Percentiles rank a stretch among this genome's conserved stretches.
Conservation (phyloP, 2,113 vertebrate genomes). For the Cottus gobio region DNA sequence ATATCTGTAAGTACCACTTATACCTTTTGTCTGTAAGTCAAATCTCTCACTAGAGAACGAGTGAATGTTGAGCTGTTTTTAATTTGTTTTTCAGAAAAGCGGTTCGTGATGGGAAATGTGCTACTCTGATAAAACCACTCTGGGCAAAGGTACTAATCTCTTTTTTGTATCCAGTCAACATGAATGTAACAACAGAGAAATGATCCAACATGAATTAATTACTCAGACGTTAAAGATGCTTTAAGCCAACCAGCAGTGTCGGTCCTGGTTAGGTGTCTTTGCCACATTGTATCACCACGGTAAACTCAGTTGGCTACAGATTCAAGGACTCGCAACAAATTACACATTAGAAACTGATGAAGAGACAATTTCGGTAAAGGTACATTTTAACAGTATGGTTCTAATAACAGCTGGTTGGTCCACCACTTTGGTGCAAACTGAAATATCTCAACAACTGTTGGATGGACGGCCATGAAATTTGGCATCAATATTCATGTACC, state of each 20-base stretch:
- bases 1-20: conserved; percentile 77
- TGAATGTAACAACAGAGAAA: not conserved
- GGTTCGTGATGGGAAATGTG: conserved; percentile 90
- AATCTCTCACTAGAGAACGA: not conserved
- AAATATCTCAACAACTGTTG: too few relatives aligned
- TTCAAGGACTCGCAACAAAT: not conserved
- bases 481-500: too few relatives aligned
- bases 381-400: too few relatives aligned
- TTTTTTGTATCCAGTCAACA: not conserved
- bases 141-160: conserved; percentile 90
- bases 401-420: too few relatives aligned
- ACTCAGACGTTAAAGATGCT: not conserved
- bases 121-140: conserved; percentile 86
- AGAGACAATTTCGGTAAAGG: too few relatives aligned
- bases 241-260: not conserved
- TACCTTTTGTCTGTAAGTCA: not conserved
- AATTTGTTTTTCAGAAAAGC: conserved; percentile 84
- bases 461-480: too few relatives aligned
- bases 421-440: too few relatives aligned
- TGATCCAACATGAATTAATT: not conserved
- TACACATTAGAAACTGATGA: too few relatives aligned
- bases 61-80: not conserved
- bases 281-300: too few relatives aligned
- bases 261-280: not conserved
- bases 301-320: not conserved